Conservation (phyloP, 2,888 invertebrate genomes). For the Spodoptera picta region DNA sequence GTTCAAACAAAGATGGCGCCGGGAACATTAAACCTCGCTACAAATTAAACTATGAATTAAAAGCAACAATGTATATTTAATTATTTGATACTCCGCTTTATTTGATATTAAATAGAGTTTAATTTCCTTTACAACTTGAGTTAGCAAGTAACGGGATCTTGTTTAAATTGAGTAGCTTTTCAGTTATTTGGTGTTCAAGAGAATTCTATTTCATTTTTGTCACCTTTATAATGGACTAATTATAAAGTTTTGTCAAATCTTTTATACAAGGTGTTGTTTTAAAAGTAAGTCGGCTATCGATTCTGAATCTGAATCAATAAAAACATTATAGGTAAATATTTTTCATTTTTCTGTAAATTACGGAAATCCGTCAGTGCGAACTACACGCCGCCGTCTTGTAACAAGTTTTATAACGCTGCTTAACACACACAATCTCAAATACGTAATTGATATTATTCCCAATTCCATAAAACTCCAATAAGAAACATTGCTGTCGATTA, state of each 20-base stretch:
- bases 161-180: conserved; percentile 25
- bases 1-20: conserved; percentile 37
- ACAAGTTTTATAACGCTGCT: too few species aligned
- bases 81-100: conserved; percentile 50
- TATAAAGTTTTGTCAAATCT: not conserved
- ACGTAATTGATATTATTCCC: too few species aligned
- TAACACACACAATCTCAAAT: too few species aligned
- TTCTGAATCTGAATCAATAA: too few species aligned
- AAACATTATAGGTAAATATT: too few species aligned
- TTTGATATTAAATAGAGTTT: conserved; percentile 42
- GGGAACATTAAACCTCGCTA: conserved; percentile 23
- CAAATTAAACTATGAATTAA: conserved; percentile 53
- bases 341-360: too few species aligned
- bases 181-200: conserved; percentile 6
- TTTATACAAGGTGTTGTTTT: too few species aligned
- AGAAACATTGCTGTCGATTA: too few species aligned
- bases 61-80: conserved; percentile 55
- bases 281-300: too few species aligned
- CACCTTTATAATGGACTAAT: conserved; percentile 1
- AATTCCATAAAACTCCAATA: too few species aligned
- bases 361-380: too few species aligned
- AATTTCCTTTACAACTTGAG: conserved; percentile 32
- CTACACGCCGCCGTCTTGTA: too few species aligned
- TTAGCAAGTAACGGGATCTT: conserved; percentile 30
- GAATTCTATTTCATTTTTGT: conserved; percentile 10